A percentile compares a stretch with the other conserved stretches of the same genome.
phyloP scores from a whole-genome alignment of 2,888 invertebrate species.

The Pandemis corylana region DNA sequence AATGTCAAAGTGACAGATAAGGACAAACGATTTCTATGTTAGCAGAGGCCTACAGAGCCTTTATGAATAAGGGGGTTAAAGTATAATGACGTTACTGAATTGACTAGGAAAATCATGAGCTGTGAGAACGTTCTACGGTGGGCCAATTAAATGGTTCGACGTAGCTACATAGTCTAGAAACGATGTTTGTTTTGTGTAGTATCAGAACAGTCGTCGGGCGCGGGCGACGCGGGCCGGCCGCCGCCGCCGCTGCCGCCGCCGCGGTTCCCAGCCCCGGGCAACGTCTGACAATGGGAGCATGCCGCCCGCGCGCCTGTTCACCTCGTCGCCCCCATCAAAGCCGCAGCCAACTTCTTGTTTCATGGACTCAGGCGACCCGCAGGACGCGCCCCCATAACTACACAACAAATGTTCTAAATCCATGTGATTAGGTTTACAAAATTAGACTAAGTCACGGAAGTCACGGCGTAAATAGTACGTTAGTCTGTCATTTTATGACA shows the following conservation, averaged over 20 bases:
- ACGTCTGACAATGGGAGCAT: conserved; percentile 92
- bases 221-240: conserved; percentile 89
- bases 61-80: too few relatives aligned
- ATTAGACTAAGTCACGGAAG: conserved; percentile 81
- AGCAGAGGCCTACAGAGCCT: too few relatives aligned
- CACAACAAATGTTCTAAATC: conserved; percentile 85
- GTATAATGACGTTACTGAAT: too few relatives aligned
- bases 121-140: too few relatives aligned
- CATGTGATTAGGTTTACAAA: conserved; percentile 81
- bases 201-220: conserved; percentile 93
- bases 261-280: conserved; percentile 89
- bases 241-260: conserved; percentile 93
- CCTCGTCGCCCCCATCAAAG: conserved; percentile 86
- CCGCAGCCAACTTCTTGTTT: conserved; percentile 88
- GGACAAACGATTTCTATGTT: too few relatives aligned
- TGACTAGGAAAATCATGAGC: too few relatives aligned
- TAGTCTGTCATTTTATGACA: conserved; percentile 83
- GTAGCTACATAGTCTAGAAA: not conserved
- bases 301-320: conserved; percentile 86
- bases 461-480: conserved; percentile 80
- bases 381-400: conserved; percentile 78
- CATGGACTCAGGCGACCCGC: conserved; percentile 86
- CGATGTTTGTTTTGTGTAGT: conserved; percentile 75
- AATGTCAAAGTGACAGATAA: too few relatives aligned
- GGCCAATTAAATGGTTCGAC: too few relatives aligned